Evolutionary conservation across 2,797 vertebrate species (phyloP).

Genomic region (Darevskia nairensis): DNA sequence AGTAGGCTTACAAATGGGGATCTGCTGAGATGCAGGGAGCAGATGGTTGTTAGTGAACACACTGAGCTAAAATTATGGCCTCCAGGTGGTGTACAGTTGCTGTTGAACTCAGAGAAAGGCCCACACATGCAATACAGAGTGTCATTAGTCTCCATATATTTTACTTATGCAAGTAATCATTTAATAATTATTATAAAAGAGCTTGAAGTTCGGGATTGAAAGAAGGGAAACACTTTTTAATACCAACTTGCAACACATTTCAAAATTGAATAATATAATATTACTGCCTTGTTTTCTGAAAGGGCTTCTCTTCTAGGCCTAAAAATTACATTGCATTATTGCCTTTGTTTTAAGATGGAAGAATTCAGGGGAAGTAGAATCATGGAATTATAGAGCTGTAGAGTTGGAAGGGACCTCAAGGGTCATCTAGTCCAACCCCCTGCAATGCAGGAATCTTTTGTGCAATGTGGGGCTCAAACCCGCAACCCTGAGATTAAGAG

Average conservation of each 20-base stretch:
- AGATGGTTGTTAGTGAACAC: constrained; percentile 47
- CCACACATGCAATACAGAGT: background rate
- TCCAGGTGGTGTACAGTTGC: constrained; percentile 8
- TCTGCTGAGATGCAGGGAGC: constrained; percentile 44
- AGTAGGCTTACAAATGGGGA: constrained; percentile 29
- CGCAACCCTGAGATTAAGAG: too few species aligned
- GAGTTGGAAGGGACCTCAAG: too few species aligned
- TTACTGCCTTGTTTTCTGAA: background rate
- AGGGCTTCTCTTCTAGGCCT: background rate
- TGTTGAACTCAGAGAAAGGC: constrained; percentile 45
- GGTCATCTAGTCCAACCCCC: too few species aligned
- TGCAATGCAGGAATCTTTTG: too few species aligned
- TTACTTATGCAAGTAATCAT: background rate
- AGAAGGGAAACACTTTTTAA: background rate
- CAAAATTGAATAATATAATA: background rate
- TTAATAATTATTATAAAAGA: constrained; percentile 19
- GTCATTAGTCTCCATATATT: constrained; percentile 15
- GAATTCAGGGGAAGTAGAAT: background rate
- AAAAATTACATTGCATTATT: background rate
- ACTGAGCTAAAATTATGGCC: constrained; percentile 47
- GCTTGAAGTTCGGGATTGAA: background rate
- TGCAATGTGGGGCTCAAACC: too few species aligned
- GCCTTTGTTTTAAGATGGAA: background rate
- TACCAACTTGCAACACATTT: background rate
- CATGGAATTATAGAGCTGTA: too few species aligned